These are phyloP conservation scores for Acanthurus tractus DNA, from an alignment of 2,797 vertebrate species.

Conservation along the genomic window DNA sequence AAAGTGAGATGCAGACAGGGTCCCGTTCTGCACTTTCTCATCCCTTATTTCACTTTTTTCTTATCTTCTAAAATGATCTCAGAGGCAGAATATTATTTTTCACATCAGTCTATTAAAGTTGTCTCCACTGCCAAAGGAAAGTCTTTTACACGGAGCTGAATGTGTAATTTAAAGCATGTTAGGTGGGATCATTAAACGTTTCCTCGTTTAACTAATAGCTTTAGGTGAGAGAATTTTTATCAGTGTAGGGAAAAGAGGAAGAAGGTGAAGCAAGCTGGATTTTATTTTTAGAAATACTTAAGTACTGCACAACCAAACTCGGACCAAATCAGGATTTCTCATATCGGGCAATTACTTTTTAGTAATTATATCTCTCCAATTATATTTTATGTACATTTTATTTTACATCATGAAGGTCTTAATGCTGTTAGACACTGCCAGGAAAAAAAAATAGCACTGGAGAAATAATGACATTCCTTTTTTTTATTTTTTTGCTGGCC, in stretches of 20 bases:
- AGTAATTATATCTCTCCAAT: too few species aligned
- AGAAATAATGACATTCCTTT: too few species aligned
- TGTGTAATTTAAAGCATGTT: neutral
- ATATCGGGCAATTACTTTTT: neutral
- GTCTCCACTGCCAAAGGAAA: constrained; percentile 14
- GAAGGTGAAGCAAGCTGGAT: neutral
- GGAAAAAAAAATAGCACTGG: too few species aligned
- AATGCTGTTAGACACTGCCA: too few species aligned
- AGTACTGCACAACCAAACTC: neutral
- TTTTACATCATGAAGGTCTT: too few species aligned
- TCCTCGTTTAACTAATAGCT: constrained; percentile 3
- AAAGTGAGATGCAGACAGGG: constrained; percentile 20
- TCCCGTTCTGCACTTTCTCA: constrained; percentile 36
- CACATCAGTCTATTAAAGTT: constrained; percentile 24
- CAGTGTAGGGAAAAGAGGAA: neutral
- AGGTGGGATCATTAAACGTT: constrained; percentile 1
- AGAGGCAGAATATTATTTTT: constrained; percentile 30
- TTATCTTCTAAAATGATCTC: constrained; percentile 36
- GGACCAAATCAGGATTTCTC: neutral
- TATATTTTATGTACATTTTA: too few species aligned
- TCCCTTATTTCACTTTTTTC: constrained; percentile 41
- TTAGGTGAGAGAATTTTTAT: neutral
- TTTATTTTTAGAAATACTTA: neutral
- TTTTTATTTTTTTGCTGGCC: too few species aligned
- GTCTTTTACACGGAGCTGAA: neutral